A percentile compares a stretch with the other conserved stretches of the same genome.
Evolutionary conservation across 1,140 invertebrate genomes (phyloP).

Genomic region (Riptortus pedestris): DNA sequence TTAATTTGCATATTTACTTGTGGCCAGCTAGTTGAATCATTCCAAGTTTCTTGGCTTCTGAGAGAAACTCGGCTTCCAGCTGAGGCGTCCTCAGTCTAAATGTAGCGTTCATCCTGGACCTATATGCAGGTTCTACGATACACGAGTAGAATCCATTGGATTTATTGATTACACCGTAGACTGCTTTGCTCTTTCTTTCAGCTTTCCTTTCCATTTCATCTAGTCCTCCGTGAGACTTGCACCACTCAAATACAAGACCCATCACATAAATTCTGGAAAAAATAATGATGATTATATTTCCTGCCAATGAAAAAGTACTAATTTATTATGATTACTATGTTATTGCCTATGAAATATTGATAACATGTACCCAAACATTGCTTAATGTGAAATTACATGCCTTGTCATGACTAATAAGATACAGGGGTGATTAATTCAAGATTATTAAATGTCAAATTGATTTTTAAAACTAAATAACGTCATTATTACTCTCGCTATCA

Average conservation of each 20-base stretch:
- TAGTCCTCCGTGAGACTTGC: slow-evolving; percentile 75
- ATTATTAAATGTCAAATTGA: too few species aligned
- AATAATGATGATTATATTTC: too few species aligned
- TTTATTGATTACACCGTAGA: slow-evolving; percentile 76
- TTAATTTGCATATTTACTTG: slow-evolving; percentile 53
- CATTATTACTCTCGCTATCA: too few species aligned
- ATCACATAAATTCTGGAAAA: slow-evolving; percentile 82
- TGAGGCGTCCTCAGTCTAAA: slow-evolving; percentile 76
- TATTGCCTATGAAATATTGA: too few species aligned
- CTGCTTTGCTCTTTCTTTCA: slow-evolving; percentile 57
- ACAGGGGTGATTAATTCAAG: too few species aligned
- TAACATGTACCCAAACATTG: too few species aligned
- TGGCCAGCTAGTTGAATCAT: slow-evolving; percentile 93
- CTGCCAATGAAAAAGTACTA: too few species aligned
- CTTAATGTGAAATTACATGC: too few species aligned
- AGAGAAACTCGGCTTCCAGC: slow-evolving; percentile 76
- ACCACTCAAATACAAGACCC: slow-evolving; percentile 83
- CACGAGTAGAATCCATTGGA: slow-evolving; percentile 84
- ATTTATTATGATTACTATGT: too few species aligned
- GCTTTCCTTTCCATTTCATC: slow-evolving; percentile 64
- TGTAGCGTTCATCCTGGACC: slow-evolving; percentile 84
- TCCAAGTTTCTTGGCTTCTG: slow-evolving; percentile 59
- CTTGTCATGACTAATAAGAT: too few species aligned
- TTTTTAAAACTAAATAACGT: too few species aligned
- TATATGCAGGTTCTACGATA: slow-evolving; percentile 50